These are phyloP conservation scores for Lasioglossum figueresi DNA, from an alignment of 2,888 invertebrate genomes.

Conservation along the genomic window DNA sequence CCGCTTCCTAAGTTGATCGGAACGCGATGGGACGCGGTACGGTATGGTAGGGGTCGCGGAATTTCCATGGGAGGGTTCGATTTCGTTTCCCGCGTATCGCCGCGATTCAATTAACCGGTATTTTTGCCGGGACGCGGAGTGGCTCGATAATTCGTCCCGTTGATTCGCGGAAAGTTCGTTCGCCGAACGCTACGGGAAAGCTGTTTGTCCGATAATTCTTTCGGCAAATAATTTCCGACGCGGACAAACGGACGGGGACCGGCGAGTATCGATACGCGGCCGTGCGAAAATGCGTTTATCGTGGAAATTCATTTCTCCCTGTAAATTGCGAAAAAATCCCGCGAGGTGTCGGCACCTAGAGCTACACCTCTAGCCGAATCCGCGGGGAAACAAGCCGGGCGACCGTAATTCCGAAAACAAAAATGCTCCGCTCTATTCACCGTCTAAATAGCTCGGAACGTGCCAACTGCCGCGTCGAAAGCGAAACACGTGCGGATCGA, in stretches of 20 bases:
- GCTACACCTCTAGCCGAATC: too few relatives aligned
- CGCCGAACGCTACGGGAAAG: background rate
- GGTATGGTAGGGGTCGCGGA: background rate
- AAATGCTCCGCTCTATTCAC: too few relatives aligned
- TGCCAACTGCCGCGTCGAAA: too few relatives aligned
- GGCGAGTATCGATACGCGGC: background rate
- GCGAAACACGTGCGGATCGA: too few relatives aligned
- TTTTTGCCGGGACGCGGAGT: background rate
- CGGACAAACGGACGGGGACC: background rate
- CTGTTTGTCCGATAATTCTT: conserved; percentile 30
- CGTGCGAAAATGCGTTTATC: background rate
- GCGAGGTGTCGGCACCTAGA: background rate
- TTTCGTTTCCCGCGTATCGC: background rate
- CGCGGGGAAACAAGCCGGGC: too few relatives aligned
- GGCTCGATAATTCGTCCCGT: conserved; percentile 25
- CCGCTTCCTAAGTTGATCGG: background rate
- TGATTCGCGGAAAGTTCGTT: conserved; percentile 22
- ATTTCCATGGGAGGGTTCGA: background rate
- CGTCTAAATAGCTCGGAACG: too few relatives aligned
- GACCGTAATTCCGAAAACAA: too few relatives aligned
- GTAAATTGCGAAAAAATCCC: conserved; percentile 24
- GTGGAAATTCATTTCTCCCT: conserved; percentile 18
- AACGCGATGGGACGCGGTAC: background rate
- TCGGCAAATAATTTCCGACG: conserved; percentile 15
- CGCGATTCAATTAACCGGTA: conserved; percentile 8